phyloP scores from a whole-genome alignment of 2,888 invertebrate genomes.

The Gortyna flavago region DNA sequence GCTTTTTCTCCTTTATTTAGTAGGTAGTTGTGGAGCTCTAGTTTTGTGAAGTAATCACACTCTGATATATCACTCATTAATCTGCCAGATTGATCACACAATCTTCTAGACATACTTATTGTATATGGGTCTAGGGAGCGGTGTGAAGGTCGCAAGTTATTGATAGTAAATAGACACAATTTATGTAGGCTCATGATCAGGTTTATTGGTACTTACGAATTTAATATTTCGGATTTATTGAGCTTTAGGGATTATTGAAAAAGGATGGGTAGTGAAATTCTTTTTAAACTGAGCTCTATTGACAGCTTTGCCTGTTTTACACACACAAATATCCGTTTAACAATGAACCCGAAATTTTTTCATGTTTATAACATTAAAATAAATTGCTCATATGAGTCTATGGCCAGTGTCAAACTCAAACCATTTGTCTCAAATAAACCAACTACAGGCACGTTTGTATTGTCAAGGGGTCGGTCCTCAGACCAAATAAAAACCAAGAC shows the following conservation, averaged over 20 bases:
- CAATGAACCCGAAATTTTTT: background rate
- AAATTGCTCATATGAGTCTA: background rate
- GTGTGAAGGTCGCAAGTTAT: conserved; percentile 27
- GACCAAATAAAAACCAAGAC: no score
- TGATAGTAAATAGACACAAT: conserved; percentile 48
- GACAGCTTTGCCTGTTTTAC: background rate
- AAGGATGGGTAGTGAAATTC: background rate
- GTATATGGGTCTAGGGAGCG: conserved; percentile 24
- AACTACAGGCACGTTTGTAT: background rate
- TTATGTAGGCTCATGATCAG: conserved; percentile 39
- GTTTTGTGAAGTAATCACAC: conserved; percentile 28
- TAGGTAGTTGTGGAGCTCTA: conserved; percentile 15
- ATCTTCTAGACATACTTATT: conserved; percentile 41
- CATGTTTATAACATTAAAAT: background rate
- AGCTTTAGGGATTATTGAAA: conserved; percentile 29
- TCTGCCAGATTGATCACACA: conserved; percentile 55
- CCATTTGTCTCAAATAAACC: background rate
- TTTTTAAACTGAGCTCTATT: conserved; percentile 18
- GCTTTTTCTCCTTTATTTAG: conserved; percentile 39
- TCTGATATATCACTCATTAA: conserved; percentile 40
- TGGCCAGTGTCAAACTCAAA: background rate
- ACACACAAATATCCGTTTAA: background rate
- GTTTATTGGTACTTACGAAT: conserved; percentile 46
- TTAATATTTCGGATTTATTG: conserved; percentile 31
- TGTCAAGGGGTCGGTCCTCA: background rate